Evolutionary conservation across 2,797 vertebrate genomes (phyloP).

Genomic region (Rhincodon typus): DNA sequence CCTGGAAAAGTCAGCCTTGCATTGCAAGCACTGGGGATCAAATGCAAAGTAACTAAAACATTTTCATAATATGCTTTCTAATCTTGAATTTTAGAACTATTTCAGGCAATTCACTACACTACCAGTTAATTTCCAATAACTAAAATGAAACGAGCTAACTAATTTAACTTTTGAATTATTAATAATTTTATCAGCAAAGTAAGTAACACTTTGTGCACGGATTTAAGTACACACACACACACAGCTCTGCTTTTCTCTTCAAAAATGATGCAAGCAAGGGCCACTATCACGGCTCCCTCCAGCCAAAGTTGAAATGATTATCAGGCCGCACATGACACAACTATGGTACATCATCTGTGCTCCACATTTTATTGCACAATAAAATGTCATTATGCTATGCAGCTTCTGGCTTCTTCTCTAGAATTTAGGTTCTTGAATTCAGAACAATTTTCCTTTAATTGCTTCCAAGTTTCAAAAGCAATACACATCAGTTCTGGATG

Average conservation of each 20-base stretch:
- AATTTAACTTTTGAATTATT: background rate
- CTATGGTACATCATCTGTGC: background rate
- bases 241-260: background rate
- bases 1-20: background rate
- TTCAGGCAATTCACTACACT: background rate
- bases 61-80: background rate
- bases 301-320: background rate
- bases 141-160: background rate
- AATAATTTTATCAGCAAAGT: background rate
- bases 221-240: background rate
- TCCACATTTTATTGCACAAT: background rate
- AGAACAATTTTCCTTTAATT: slow-evolving; percentile 12
- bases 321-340: background rate
- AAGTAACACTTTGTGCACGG: background rate
- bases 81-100: background rate
- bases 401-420: background rate
- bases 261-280: background rate
- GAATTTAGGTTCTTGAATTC: background rate
- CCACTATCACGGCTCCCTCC: background rate
- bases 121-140: background rate
- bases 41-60: background rate
- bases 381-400: background rate
- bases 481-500: background rate
- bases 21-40: background rate
- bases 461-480: background rate